These are phyloP conservation scores for Puffinus mauretanicus DNA, from an alignment of 2,113 vertebrate genomes.

Conservation along the genomic window DNA sequence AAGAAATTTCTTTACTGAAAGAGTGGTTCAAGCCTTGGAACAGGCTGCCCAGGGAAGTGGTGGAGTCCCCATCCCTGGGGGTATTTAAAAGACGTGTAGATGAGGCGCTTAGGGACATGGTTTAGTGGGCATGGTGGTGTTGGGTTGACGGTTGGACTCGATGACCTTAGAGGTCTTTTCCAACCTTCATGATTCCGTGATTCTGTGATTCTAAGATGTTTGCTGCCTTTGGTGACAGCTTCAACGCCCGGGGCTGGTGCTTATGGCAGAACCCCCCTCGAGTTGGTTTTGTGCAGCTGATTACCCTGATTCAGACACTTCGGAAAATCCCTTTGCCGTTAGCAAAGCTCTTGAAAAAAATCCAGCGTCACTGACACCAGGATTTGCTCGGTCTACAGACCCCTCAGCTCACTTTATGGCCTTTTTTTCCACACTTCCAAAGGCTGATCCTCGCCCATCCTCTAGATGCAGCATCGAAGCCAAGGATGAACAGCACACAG, in stretches of 20 bases:
- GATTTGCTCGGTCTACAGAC: not conserved
- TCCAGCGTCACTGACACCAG: rapidly evolving
- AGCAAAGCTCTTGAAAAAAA: not conserved
- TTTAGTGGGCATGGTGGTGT: too few relatives aligned
- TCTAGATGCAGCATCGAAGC: not conserved
- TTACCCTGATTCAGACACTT: not conserved
- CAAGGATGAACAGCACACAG: not conserved
- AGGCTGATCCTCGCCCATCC: not conserved
- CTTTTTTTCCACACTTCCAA: rapidly evolving
- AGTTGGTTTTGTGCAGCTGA: not conserved
- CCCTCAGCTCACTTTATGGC: not conserved
- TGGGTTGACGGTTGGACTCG: too few relatives aligned
- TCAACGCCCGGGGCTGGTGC: not conserved
- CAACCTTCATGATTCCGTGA: too few relatives aligned
- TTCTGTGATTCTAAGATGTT: too few relatives aligned
- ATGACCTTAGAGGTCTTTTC: too few relatives aligned
- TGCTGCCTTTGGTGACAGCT: not conserved
- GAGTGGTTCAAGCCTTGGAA: too few relatives aligned
- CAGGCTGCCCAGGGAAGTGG: too few relatives aligned
- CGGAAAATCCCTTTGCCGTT: rapidly evolving
- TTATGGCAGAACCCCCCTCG: not conserved
- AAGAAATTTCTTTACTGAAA: too few relatives aligned
- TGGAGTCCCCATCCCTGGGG: too few relatives aligned
- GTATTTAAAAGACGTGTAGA: too few relatives aligned
- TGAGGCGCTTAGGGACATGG: too few relatives aligned